Base-by-base conservation (phyloP, 2,113 vertebrate genomes). In the Odontesthes bonariensis region DNA sequence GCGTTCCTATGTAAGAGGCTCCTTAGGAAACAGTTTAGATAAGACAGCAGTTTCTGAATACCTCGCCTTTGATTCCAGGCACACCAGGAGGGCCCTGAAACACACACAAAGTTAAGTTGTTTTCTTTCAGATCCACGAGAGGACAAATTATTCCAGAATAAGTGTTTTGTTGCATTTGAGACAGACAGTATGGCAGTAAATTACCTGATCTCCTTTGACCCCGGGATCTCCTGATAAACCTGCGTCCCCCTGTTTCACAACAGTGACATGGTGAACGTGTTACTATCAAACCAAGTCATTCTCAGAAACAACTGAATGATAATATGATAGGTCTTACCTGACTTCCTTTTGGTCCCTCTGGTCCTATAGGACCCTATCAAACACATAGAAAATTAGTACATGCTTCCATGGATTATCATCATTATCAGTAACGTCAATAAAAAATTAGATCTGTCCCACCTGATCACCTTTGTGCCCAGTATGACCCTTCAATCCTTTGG, bases 401-500 rank as follows among this genome's bases (percentile, higher is more conserved):
- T 0, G 12, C 6, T 19, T 73, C 1, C 19, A 10, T 22, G 11
- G 3, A 42, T 5, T 52, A 0, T 49, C 3, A 13, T 23, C 1
- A 35, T 51, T 19, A 8, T 69, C 4, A 4, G 27, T 32, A 14
- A 8, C 13, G 61, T 2, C 16, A 32, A 5, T 38, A 20, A 35
- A 59, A 53, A 33, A 60, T 20, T 2, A 51, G 35, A 3, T 73
- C 14, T 20, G 3, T 74, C 83, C 83, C 56, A 93, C 95, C 94
- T 90, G 91, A 35, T 95, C 94, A 31, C 95, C 94, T 91, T 95
- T 94, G 67, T 82, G 71, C 74, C 95, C 95, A 17, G 94, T 93
- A 40, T 95, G 92, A 63, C 95, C 95, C 70, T 94, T 95, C 19
- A 94, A 22, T 61, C 95, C 95, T 20, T 76, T 91, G 16, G 70